Conservation (phyloP, 2,888 invertebrate genomes). For the Teleiodes luculella region DNA sequence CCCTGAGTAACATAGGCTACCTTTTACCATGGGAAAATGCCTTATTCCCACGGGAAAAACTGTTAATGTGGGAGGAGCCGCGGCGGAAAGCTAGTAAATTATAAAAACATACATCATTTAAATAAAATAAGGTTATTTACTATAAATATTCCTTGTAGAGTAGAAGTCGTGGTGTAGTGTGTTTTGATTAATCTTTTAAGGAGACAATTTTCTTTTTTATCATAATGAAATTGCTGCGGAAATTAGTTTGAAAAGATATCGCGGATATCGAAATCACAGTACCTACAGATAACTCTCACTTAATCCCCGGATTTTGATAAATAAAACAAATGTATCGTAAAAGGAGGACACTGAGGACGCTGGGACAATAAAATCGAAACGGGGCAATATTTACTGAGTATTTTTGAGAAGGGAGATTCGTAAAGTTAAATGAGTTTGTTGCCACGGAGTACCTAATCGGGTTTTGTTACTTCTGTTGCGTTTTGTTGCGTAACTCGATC, state of each 20-base stretch:
- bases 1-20: no score
- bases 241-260: not conserved
- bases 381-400: slow-evolving; percentile 59
- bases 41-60: no score
- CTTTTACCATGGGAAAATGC: no score
- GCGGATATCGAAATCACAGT: slow-evolving; percentile 1
- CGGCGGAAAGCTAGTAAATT: no score
- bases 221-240: not conserved
- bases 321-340: slow-evolving; percentile 68
- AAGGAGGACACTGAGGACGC: slow-evolving; percentile 44
- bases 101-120: no score
- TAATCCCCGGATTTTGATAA: slow-evolving; percentile 59
- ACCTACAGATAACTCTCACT: slow-evolving; percentile 31
- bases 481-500: slow-evolving; percentile 54
- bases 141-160: no score
- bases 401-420: slow-evolving; percentile 63
- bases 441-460: slow-evolving; percentile 57
- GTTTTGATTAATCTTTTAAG: no score
- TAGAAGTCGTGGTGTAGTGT: no score
- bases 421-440: slow-evolving; percentile 77
- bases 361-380: slow-evolving; percentile 68
- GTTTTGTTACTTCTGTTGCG: slow-evolving; percentile 34
- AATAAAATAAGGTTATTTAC: no score
- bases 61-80: no score
- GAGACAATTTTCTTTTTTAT: not conserved